Evolutionary conservation across 2,888 invertebrate genomes (phyloP), one percentile per base, ranked within the genome.

Genomic region (Spodoptera picta): DNA sequence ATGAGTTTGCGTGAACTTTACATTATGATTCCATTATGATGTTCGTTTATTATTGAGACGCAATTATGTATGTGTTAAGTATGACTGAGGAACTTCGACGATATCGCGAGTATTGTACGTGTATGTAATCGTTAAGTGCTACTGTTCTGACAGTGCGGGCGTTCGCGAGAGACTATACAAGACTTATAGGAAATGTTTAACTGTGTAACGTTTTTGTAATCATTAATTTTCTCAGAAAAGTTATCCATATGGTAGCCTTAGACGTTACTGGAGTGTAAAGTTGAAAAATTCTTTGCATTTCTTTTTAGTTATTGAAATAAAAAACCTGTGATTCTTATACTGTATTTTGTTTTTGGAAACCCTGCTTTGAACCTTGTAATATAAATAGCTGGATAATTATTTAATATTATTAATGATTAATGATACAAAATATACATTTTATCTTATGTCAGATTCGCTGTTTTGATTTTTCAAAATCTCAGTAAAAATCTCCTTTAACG

Each of bases 181-280:
- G 94, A 94, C 94, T 94, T 94, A 94, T 93, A 94, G 92, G 88
- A 92, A 92, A 92, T 92, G 91, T 92, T 92, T 92, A 92, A 84
- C 90, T 90, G 90, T 92, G 91, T 94, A 94, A 93, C 89, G 89
- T 92, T 93, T 93, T 94, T 94, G 92, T 94, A 94, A 93, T 92
- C 92, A 91, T 90, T 92, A 85, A 89, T 92, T 93, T 81, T 82
- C 83, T 92, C 89, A 90, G 89, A 89, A 88, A 89, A 90, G 88
- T 90, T 92, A 92, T 92, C 91, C 87, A 86, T 90, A 92, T 86
- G 87, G 90, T 93, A 92, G 92, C 89, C 89, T 84, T 93, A 92
- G 91, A 92, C 87, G 92, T 91, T 92, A 91, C 90, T 88, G 90
- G 88, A 93, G 89, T 94, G 94, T 92, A 87, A 93, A 91, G 91